Percentiles rank a stretch among this genome's conserved stretches.
These are phyloP conservation scores for Eufriesea mexicana DNA, from an alignment of 1,140 invertebrate genomes.

Conservation along the genomic window DNA sequence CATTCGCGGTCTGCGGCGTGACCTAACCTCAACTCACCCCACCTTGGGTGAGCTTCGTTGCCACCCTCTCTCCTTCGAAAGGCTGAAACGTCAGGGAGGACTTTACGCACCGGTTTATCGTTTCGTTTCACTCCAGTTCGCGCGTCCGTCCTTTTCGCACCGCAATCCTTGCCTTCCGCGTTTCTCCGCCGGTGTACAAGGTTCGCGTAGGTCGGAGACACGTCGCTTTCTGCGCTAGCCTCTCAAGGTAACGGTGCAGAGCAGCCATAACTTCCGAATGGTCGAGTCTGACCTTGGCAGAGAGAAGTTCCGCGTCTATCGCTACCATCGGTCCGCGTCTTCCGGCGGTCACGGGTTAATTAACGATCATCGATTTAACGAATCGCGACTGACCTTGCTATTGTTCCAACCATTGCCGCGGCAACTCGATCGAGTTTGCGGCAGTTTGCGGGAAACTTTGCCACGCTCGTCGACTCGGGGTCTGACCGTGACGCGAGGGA, in stretches of 20 bases:
- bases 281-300: conserved; percentile 57
- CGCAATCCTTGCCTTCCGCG: not conserved
- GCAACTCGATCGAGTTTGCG: not conserved
- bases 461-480: no score
- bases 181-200: not conserved
- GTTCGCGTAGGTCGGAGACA: not conserved
- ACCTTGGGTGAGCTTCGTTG: conserved; percentile 60
- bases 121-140: conserved; percentile 44
- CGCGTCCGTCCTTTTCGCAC: conserved; percentile 1
- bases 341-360: conserved; percentile 61
- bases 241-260: conserved; percentile 32
- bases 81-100: conserved; percentile 29
- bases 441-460: conserved; percentile 19
- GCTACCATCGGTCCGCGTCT: conserved; percentile 36
- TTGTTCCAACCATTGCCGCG: conserved; percentile 13
- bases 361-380: conserved; percentile 69
- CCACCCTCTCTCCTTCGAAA: conserved; percentile 44
- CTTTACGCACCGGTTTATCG: conserved; percentile 59
- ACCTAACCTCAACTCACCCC: conserved; percentile 78
- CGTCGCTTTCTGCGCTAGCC: not conserved
- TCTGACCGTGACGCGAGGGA: not conserved
- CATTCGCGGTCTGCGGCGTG: conserved; percentile 78
- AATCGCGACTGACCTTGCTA: conserved; percentile 53
- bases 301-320: conserved; percentile 41
- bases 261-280: conserved; percentile 47